Conservation (phyloP, 2,113 vertebrate species). For the Cyprinus carpio region DNA sequence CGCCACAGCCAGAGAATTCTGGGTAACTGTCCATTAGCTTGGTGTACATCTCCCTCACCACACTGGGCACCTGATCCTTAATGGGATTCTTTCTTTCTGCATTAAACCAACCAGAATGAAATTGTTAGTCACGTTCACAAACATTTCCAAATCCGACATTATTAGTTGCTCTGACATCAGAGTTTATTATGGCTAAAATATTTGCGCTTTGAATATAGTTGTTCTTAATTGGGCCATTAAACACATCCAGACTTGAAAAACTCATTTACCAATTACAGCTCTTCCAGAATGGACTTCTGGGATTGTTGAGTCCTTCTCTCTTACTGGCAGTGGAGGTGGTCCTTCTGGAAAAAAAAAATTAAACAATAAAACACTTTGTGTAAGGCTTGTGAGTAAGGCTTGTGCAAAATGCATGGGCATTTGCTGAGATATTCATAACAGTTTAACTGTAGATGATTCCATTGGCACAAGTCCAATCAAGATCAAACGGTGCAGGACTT, state of each 20-base stretch:
- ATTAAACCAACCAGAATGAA: neutral
- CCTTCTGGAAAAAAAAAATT: constrained; percentile 59
- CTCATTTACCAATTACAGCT: constrained; percentile 73
- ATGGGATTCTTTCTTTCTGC: constrained; percentile 73
- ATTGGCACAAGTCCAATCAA: neutral
- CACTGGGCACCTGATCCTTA: constrained; percentile 74
- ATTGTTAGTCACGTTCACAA: constrained; percentile 16
- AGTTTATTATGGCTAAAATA: neutral
- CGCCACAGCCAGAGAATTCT: constrained; percentile 78
- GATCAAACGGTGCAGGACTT: neutral
- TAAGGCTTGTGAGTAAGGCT: too few species aligned
- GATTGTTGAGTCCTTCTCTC: constrained; percentile 49
- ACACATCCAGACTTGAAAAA: constrained; percentile 8
- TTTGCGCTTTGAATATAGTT: neutral
- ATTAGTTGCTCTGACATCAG: neutral
- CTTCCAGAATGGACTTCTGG: constrained; percentile 58
- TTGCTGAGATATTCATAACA: neutral
- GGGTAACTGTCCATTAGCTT: constrained; percentile 75
- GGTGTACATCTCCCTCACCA: constrained; percentile 77
- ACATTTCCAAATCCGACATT: neutral
- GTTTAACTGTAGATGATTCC: neutral
- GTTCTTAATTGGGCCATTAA: neutral
- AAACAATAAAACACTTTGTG: too few species aligned
- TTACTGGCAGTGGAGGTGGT: constrained; percentile 69
- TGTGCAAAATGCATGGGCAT: neutral